A percentile compares a stretch with the other conserved stretches of the same genome.
These are phyloP conservation scores for Apteryx owenii DNA, from an alignment of 2,113 vertebrate species.

Conservation along the genomic window DNA sequence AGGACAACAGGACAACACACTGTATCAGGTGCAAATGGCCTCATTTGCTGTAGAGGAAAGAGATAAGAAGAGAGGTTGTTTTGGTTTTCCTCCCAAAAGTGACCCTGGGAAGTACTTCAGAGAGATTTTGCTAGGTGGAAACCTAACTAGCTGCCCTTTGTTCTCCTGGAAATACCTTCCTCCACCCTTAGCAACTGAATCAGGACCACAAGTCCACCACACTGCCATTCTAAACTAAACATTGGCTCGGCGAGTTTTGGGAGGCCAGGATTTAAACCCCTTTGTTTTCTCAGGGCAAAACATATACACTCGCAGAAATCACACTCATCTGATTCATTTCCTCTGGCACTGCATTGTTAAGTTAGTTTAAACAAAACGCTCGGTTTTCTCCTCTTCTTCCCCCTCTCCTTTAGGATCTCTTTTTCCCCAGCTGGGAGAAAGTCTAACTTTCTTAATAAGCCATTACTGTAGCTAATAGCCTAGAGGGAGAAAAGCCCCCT, in stretches of 20 bases:
- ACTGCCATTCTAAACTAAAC: background rate
- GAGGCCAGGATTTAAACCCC: background rate
- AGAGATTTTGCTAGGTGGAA: background rate
- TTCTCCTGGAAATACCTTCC: constrained; percentile 18
- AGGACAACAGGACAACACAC: background rate
- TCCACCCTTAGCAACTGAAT: background rate
- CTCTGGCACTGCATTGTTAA: constrained; percentile 21
- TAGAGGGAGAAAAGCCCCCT: constrained; percentile 35
- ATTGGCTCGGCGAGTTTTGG: background rate
- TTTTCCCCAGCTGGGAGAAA: constrained; percentile 19
- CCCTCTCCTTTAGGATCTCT: background rate
- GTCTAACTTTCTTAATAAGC: constrained; percentile 47
- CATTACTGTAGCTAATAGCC: constrained; percentile 21
- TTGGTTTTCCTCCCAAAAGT: background rate
- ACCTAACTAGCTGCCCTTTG: background rate
- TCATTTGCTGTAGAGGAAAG: background rate
- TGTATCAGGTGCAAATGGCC: background rate
- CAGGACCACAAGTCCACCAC: background rate
- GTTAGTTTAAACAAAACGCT: constrained; percentile 35
- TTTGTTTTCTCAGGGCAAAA: constrained; percentile 34
- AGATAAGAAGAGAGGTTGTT: background rate
- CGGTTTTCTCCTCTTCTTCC: constrained; percentile 3
- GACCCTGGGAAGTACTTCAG: background rate
- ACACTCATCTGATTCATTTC: constrained; percentile 58
- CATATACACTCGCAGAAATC: background rate